Conservation (phyloP, 2,797 vertebrate species). For the Salarias fasciatus region DNA sequence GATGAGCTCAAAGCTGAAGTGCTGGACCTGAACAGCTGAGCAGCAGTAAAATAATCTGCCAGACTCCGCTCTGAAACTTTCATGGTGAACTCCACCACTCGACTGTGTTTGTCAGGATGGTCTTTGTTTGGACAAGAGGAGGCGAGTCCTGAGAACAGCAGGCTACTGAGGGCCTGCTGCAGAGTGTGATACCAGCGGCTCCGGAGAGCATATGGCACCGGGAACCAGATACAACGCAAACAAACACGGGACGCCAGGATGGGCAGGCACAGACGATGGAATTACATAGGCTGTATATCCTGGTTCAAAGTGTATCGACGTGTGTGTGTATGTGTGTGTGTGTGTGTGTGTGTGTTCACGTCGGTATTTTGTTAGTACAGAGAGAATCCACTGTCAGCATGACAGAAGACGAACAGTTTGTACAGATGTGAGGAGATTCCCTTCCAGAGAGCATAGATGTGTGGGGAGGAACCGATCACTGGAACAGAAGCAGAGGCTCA, state of each 20-base stretch:
- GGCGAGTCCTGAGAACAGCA: constrained; percentile 76
- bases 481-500: too few relatives aligned
- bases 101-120: constrained; percentile 59
- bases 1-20: too few relatives aligned
- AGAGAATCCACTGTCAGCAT: too few relatives aligned
- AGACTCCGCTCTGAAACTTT: constrained; percentile 54
- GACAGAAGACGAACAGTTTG: too few relatives aligned
- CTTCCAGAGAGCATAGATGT: too few relatives aligned
- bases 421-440: too few relatives aligned
- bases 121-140: constrained; percentile 75
- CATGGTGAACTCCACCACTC: constrained; percentile 43
- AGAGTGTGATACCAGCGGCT: constrained; percentile 66
- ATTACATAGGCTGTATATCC: constrained; percentile 51
- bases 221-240: constrained; percentile 76
- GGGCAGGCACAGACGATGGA: constrained; percentile 56
- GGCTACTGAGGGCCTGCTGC: constrained; percentile 66
- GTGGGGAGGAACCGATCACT: too few relatives aligned
- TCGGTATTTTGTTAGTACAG: too few relatives aligned
- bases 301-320: constrained; percentile 3
- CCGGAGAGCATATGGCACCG: constrained; percentile 72
- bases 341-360: neutral
- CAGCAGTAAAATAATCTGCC: constrained; percentile 46
- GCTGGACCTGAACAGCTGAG: constrained; percentile 9
- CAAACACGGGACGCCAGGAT: constrained; percentile 66
- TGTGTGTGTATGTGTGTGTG: neutral